Evolutionary conservation across 2,113 vertebrate genomes (phyloP).

Genomic region (Cepphus grylle): DNA sequence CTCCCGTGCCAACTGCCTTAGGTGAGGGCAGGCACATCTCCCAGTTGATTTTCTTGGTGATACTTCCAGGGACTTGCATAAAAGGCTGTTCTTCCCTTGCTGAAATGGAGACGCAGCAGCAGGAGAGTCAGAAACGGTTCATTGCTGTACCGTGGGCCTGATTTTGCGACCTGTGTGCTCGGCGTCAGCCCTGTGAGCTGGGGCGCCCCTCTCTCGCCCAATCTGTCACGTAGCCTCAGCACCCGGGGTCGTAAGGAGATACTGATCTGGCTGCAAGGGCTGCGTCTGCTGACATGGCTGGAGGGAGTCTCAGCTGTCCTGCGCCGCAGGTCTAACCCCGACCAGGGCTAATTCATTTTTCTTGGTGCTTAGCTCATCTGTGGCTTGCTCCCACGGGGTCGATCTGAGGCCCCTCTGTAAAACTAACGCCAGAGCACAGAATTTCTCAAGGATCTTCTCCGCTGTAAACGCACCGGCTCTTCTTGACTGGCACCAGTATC

Average conservation of each 20-base stretch:
- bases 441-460: neutral
- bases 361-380: neutral
- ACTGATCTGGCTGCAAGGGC: neutral
- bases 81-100: neutral
- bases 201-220: neutral
- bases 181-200: neutral
- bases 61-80: neutral
- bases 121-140: neutral
- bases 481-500: neutral
- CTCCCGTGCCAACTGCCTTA: neutral
- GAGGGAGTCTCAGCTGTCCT: neutral
- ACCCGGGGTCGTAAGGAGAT: neutral
- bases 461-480: accelerated
- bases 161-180: neutral
- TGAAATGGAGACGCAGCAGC: accelerated
- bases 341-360: neutral
- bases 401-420: neutral
- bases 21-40: neutral
- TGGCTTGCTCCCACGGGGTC: neutral
- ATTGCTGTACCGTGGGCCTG: accelerated
- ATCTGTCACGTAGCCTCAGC: neutral
- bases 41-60: neutral
- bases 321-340: accelerated
- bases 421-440: neutral
- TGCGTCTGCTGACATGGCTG: neutral